phyloP scores from a whole-genome alignment of 2,113 vertebrate species.

The Plecotus auritus region DNA sequence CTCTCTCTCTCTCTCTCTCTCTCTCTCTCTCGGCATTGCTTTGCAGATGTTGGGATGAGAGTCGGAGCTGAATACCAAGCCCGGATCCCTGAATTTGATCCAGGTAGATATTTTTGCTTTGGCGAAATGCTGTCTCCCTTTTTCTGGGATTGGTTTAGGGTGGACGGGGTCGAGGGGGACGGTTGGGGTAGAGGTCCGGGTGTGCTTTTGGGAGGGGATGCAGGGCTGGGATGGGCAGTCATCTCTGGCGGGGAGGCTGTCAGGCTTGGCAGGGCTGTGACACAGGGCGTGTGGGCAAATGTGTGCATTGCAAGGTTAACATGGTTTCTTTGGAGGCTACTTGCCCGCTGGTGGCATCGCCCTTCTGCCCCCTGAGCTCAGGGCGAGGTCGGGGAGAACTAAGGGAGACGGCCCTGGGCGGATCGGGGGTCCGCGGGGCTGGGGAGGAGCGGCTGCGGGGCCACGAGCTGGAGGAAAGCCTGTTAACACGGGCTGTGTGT shows the following conservation, averaged over 20 bases:
- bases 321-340: constrained; percentile 57
- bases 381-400: not conserved
- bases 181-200: constrained; percentile 20
- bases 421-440: not conserved
- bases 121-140: constrained; percentile 58
- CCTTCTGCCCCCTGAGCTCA: not conserved
- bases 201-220: constrained; percentile 4
- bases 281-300: constrained; percentile 53
- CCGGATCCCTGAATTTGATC: constrained; percentile 93
- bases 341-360: constrained; percentile 43
- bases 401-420: not conserved
- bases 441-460: too few species aligned
- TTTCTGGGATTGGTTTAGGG: constrained; percentile 56
- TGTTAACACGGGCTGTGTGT: not conserved
- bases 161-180: not conserved
- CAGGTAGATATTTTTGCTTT: constrained; percentile 81
- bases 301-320: constrained; percentile 64
- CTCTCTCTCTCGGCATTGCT: constrained; percentile 64
- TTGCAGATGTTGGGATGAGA: constrained; percentile 97
- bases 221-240: constrained; percentile 23
- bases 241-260: constrained; percentile 40
- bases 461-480: not conserved
- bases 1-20: not conserved
- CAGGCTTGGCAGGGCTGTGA: constrained; percentile 45
- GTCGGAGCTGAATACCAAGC: constrained; percentile 96